Evolutionary conservation across 2,888 invertebrate genomes (phyloP).

Genomic region (Alcis repandata): DNA sequence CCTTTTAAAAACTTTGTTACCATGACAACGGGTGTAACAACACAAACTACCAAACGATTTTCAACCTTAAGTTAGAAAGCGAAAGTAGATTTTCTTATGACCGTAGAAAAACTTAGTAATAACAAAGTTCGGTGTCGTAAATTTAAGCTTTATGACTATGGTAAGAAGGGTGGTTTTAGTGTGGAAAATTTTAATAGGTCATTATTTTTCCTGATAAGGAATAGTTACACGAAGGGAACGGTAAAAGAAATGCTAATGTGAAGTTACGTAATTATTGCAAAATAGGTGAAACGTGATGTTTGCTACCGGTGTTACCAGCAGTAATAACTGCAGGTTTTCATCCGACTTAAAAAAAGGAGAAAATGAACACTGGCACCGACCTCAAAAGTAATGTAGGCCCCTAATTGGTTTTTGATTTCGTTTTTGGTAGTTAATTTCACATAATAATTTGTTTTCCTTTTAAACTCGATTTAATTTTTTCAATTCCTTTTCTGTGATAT

Average conservation of each 20-base stretch:
- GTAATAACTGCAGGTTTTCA: too few species aligned
- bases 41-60: constrained; percentile 52
- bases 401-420: too few species aligned
- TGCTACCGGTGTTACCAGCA: too few species aligned
- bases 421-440: too few species aligned
- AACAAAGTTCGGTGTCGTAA: background rate
- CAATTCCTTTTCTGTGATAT: too few species aligned
- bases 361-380: too few species aligned
- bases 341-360: too few species aligned
- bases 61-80: constrained; percentile 17
- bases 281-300: too few species aligned
- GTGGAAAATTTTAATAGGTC: constrained; percentile 40
- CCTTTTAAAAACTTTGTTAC: constrained; percentile 54
- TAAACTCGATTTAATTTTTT: too few species aligned
- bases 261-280: constrained; percentile 17
- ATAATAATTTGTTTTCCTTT: too few species aligned
- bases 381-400: too few species aligned
- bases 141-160: constrained; percentile 8
- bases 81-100: constrained; percentile 11
- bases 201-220: constrained; percentile 36
- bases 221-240: constrained; percentile 34
- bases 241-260: constrained; percentile 37
- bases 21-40: constrained; percentile 64
- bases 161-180: constrained; percentile 23
- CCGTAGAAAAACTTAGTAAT: background rate